phyloP scores from a whole-genome alignment of 2,888 invertebrate species.

The Netelia melanura region DNA sequence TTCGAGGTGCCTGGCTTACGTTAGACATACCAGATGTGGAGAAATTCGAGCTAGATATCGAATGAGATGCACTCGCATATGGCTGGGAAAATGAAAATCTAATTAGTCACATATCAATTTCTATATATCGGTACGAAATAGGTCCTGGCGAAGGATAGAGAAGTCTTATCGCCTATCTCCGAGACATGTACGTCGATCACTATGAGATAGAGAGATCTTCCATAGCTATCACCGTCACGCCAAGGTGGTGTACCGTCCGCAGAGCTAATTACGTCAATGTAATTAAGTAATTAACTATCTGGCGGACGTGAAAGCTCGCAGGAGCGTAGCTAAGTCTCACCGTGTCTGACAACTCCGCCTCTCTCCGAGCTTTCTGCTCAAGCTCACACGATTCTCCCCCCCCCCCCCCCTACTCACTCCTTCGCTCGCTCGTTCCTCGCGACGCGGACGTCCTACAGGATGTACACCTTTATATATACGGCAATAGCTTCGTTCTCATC shows the following conservation, averaged over 20 bases:
- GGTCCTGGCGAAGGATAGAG: neutral
- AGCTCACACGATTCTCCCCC: neutral
- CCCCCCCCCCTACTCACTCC: neutral
- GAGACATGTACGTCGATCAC: constrained; percentile 58
- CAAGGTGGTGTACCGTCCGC: constrained; percentile 38
- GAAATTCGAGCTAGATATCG: neutral
- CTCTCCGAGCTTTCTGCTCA: too few relatives aligned
- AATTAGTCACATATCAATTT: neutral
- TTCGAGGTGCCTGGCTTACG: too few relatives aligned
- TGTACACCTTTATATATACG: constrained; percentile 31
- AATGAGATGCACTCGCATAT: constrained; percentile 4
- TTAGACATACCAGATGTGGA: too few relatives aligned
- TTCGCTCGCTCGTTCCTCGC: neutral
- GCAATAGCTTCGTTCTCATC: constrained; percentile 19
- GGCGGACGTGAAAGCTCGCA: constrained; percentile 68
- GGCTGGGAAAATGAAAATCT: neutral
- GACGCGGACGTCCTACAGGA: constrained; percentile 32
- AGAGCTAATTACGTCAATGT: constrained; percentile 79
- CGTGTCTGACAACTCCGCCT: constrained; percentile 9
- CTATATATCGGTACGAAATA: constrained; percentile 9
- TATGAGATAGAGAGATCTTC: neutral
- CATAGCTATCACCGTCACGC: constrained; percentile 29
- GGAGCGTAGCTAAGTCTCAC: constrained; percentile 62
- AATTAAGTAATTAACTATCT: constrained; percentile 82
- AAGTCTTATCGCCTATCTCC: constrained; percentile 28